Base-by-base conservation (phyloP, 2,888 invertebrate genomes). In the Ennomos fuscantarius region DNA sequence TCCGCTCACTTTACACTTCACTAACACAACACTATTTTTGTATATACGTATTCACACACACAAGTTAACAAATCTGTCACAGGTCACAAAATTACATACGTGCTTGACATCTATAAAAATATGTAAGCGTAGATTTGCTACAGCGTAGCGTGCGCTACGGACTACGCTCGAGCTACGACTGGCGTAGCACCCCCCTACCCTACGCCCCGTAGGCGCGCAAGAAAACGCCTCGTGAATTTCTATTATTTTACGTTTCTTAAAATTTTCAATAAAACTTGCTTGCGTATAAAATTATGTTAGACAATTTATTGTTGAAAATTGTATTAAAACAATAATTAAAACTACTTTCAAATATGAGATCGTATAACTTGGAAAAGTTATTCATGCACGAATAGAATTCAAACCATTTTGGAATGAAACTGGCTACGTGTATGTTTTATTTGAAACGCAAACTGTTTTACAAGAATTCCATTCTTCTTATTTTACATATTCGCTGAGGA, bases 91-190 rank as follows among this genome's bases (percentile, higher is more conserved):
- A 68, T 66, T 54, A 68, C 60, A 72, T 61, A 59, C 63, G 62
- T 35, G 50, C 31, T 41, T 45, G 46, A 33, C 39, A 43, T 55
- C 34, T 49, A 39, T 32, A 41, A 58, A 63, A 56, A 63, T 62
- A 57, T 45, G 36, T 9, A 13, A 43, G 8, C 51, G 60, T 58
- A 58, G 48, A 32, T 6, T 53, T 41, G 57, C 65, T 60, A 67
- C 78, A 73, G 57, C 85, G 88, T 86, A 87, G 87, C 89, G 87
- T 68, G 77, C 74, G 82, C 84, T 82, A 82, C 82, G 85, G 70
- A 76, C 86, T 82, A 86, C 88, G 88, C 80, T 84, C 79, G 77
- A 69, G 79, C 82, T 84, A 81, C 82, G 84, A 91, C 90, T 91
- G 89, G 81, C 87, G 89, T 81, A 82, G 82, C 70, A 77, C 79